phyloP scores from a whole-genome alignment of 2,888 invertebrate species.

The Thera britannica region DNA sequence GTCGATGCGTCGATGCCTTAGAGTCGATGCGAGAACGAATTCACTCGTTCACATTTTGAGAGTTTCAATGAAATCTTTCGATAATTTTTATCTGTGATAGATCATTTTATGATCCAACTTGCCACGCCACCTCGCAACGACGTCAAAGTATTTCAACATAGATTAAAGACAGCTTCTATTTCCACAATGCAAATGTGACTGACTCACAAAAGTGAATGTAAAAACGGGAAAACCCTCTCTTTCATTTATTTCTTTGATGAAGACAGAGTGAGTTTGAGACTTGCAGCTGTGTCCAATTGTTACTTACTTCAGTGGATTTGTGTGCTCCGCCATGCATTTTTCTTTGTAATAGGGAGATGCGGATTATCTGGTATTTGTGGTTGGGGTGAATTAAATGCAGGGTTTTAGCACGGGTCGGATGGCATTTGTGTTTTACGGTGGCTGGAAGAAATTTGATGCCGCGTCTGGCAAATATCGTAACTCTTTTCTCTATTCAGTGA shows the following conservation, averaged over 20 bases:
- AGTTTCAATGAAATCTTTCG: background rate
- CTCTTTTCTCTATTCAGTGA: slow-evolving; percentile 1
- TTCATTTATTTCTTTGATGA: slow-evolving; percentile 73
- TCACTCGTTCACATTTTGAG: background rate
- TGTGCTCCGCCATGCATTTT: slow-evolving; percentile 63
- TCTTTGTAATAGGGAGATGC: slow-evolving; percentile 25
- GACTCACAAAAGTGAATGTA: slow-evolving; percentile 62
- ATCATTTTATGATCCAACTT: slow-evolving; percentile 14
- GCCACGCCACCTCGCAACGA: slow-evolving; percentile 8
- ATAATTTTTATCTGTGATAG: slow-evolving; percentile 11
- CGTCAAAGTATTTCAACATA: slow-evolving; percentile 45
- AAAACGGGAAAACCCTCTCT: slow-evolving; percentile 52
- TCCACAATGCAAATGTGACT: slow-evolving; percentile 69
- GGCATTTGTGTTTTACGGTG: slow-evolving; percentile 6
- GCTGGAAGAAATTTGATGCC: slow-evolving; percentile 1
- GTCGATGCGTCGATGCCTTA: too few species aligned
- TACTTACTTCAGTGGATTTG: slow-evolving; percentile 61
- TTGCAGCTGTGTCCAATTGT: slow-evolving; percentile 75
- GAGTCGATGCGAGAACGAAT: too few species aligned
- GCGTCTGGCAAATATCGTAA: background rate
- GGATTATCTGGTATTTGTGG: slow-evolving; percentile 21
- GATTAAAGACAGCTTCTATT: slow-evolving; percentile 58
- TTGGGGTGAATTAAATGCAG: slow-evolving; percentile 25
- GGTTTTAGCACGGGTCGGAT: slow-evolving; percentile 1
- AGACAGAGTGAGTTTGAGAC: slow-evolving; percentile 59